phyloP scores from a whole-genome alignment of 2,888 invertebrate genomes.

The Argyresthia goedartella region DNA sequence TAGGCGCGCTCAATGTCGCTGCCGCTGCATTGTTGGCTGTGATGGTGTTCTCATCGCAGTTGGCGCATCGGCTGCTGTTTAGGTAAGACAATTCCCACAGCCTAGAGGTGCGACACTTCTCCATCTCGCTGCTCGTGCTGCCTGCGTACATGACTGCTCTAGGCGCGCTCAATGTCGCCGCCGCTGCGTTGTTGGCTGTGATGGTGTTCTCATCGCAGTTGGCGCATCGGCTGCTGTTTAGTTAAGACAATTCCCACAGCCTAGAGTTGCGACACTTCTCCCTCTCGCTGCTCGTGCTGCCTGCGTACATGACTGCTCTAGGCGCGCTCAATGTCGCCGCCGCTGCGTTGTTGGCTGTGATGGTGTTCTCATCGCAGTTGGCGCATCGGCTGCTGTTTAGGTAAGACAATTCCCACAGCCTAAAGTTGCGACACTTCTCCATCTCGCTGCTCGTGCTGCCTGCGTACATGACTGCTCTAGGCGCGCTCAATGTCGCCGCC shows the following conservation, averaged over 20 bases:
- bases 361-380: slow-evolving; percentile 78
- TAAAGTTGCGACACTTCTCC: slow-evolving; percentile 48
- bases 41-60: slow-evolving; percentile 77
- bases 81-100: slow-evolving; percentile 64
- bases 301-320: slow-evolving; percentile 74
- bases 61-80: slow-evolving; percentile 75
- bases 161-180: slow-evolving; percentile 69
- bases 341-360: slow-evolving; percentile 60
- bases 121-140: slow-evolving; percentile 66
- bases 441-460: slow-evolving; percentile 69
- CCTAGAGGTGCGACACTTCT: slow-evolving; percentile 47
- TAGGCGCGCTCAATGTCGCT: slow-evolving; percentile 70
- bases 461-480: slow-evolving; percentile 74
- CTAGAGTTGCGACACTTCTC: slow-evolving; percentile 48
- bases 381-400: slow-evolving; percentile 76
- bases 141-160: slow-evolving; percentile 74
- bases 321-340: slow-evolving; percentile 70
- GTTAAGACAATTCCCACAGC: slow-evolving; percentile 58
- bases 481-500: slow-evolving; percentile 68
- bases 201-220: slow-evolving; percentile 79
- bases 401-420: slow-evolving; percentile 53
- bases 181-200: slow-evolving; percentile 61
- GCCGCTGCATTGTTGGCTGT: slow-evolving; percentile 64
- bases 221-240: slow-evolving; percentile 75
- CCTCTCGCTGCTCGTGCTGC: slow-evolving; percentile 66